A percentile compares a stretch with the other conserved stretches of the same genome.
These are phyloP conservation scores for Morelia viridis DNA, from an alignment of 2,797 vertebrate species.

Conservation along the genomic window DNA sequence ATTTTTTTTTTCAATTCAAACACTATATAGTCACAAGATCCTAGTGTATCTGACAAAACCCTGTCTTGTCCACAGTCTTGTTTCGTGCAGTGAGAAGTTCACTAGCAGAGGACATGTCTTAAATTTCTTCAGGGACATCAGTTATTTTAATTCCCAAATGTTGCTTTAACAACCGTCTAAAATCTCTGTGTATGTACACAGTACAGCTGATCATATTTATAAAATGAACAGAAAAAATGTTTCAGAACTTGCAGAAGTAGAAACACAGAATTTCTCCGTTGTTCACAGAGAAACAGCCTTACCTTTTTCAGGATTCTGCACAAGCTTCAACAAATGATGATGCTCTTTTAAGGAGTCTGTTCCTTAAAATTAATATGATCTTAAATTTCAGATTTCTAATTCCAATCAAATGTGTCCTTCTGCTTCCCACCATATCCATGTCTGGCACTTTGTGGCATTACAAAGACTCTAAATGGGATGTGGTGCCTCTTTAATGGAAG, in stretches of 20 bases:
- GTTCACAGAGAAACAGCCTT: neutral
- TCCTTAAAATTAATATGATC: neutral
- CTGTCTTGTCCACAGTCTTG: neutral
- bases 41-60: neutral
- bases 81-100: neutral
- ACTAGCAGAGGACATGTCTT: constrained; percentile 10
- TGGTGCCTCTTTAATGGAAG: neutral
- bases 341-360: neutral
- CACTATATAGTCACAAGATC: neutral
- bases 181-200: neutral
- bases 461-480: neutral
- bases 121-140: constrained; percentile 4
- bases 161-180: neutral
- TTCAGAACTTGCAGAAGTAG: neutral
- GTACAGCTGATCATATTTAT: neutral
- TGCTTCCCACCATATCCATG: neutral
- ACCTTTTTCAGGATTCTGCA: neutral
- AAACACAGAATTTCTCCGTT: neutral
- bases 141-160: neutral
- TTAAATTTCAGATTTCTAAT: neutral
- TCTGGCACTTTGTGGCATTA: neutral
- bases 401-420: neutral
- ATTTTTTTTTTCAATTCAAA: constrained; percentile 6
- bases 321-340: neutral
- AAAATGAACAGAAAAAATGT: neutral